Evolutionary conservation across 2,113 vertebrate species (phyloP).

Genomic region (Arothron firmamentum): DNA sequence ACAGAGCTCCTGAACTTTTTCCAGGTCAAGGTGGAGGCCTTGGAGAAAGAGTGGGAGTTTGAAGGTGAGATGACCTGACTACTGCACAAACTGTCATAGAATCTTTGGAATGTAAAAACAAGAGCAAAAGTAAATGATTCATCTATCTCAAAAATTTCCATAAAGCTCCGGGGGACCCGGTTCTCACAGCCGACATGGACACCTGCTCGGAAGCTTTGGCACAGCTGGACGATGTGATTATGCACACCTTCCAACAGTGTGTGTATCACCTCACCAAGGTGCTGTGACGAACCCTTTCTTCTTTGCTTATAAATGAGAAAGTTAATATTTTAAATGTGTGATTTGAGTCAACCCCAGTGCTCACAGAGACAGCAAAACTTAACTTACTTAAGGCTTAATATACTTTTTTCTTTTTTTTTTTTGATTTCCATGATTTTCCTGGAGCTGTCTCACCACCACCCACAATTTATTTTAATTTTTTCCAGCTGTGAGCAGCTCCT

Average conservation of each 20-base stretch:
- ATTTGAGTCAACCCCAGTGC: background rate
- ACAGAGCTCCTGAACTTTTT: conserved; percentile 90
- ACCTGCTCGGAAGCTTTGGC: conserved; percentile 88
- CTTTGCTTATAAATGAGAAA: background rate
- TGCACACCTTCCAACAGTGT: conserved; percentile 94
- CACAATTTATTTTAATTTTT: conserved; percentile 19
- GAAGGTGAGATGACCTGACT: conserved; percentile 75
- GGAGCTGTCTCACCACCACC: conserved; percentile 15
- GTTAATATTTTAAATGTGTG: background rate
- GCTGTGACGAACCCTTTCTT: conserved; percentile 4
- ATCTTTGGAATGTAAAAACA: conserved; percentile 1
- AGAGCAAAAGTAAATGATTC: conserved; percentile 4
- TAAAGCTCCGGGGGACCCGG: conserved; percentile 74
- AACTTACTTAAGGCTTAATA: conserved; percentile 16
- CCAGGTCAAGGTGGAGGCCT: conserved; percentile 84
- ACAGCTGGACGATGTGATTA: conserved; percentile 89
- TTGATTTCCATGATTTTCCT: conserved; percentile 12
- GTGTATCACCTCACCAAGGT: conserved; percentile 95
- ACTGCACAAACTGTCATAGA: background rate
- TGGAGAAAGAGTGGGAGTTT: conserved; percentile 91
- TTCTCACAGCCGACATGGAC: conserved; percentile 86
- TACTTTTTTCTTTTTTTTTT: conserved; percentile 13
- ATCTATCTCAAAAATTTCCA: conserved; percentile 15
- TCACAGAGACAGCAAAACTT: conserved; percentile 14
- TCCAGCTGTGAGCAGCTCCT: conserved; percentile 34